Percentiles rank a stretch among this genome's conserved stretches.
These are phyloP conservation scores for Drosophila watanabei DNA, from an alignment of 1,140 invertebrate species.

Conservation along the genomic window DNA sequence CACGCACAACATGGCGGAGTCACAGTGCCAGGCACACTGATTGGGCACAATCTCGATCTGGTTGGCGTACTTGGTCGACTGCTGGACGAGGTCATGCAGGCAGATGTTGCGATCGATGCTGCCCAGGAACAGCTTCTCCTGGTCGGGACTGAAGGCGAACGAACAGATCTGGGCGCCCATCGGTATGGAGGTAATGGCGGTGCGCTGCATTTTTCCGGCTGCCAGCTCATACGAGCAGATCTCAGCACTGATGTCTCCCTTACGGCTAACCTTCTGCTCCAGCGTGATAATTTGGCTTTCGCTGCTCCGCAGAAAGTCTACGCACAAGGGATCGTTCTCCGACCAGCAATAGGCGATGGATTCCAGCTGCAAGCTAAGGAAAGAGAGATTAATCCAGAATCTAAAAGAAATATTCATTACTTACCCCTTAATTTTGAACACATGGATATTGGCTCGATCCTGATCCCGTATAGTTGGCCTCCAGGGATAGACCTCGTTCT, in stretches of 20 bases:
- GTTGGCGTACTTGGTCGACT: constrained; percentile 87
- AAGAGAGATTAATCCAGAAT: background rate
- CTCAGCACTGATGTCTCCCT: constrained; percentile 92
- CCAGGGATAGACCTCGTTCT: constrained; percentile 94
- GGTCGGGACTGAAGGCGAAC: constrained; percentile 89
- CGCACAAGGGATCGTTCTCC: constrained; percentile 90
- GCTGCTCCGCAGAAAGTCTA: constrained; percentile 89
- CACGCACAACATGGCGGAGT: constrained; percentile 89
- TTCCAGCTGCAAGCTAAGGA: constrained; percentile 87
- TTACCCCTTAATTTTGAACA: constrained; percentile 87
- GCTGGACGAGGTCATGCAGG: constrained; percentile 89
- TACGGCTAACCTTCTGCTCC: constrained; percentile 91
- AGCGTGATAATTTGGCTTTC: constrained; percentile 90
- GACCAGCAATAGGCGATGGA: constrained; percentile 89
- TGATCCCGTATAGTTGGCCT: constrained; percentile 92
- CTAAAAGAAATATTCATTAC: background rate
- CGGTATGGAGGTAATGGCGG: constrained; percentile 89
- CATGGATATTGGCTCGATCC: constrained; percentile 92
- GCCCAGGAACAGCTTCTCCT: constrained; percentile 90
- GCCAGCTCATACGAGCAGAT: constrained; percentile 90
- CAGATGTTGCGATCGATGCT: constrained; percentile 92
- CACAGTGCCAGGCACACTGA: constrained; percentile 90
- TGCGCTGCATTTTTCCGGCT: constrained; percentile 89
- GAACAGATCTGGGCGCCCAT: constrained; percentile 91
- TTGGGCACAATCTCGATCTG: constrained; percentile 89